A percentile compares a stretch with the other conserved stretches of the same genome.
phyloP scores from a whole-genome alignment of 2,113 vertebrate genomes.

The Morone saxatilis region DNA sequence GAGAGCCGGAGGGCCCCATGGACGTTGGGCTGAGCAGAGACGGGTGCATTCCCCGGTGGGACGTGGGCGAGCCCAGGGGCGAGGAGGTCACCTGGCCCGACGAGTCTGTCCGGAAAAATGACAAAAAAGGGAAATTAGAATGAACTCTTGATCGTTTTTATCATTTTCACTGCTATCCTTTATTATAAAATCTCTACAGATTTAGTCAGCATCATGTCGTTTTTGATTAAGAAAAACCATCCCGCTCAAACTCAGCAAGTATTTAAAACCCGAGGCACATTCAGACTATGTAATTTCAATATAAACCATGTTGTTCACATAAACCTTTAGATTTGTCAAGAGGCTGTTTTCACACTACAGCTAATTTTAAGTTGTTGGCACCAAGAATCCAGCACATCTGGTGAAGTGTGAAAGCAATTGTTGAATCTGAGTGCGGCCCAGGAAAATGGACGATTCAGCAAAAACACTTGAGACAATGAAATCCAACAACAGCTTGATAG shows the following conservation, averaged over 20 bases:
- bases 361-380: constrained; percentile 25
- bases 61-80: constrained; percentile 89
- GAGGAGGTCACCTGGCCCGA: constrained; percentile 91
- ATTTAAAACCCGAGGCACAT: neutral
- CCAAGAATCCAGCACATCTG: constrained; percentile 50
- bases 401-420: constrained; percentile 56
- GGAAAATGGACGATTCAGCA: constrained; percentile 49
- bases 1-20: constrained; percentile 91
- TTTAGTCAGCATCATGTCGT: neutral
- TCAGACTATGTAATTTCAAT: neutral
- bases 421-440: constrained; percentile 33
- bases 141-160: neutral
- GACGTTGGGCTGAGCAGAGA: constrained; percentile 89
- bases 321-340: constrained; percentile 6
- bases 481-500: neutral
- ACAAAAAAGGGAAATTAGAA: neutral
- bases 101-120: constrained; percentile 85
- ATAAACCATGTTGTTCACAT: neutral
- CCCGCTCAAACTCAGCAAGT: neutral
- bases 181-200: neutral
- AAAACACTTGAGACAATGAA: constrained; percentile 34
- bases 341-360: constrained; percentile 18
- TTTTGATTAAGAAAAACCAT: neutral
- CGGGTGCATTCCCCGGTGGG: constrained; percentile 92
- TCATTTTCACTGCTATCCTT: neutral